phyloP scores from a whole-genome alignment of 1,140 invertebrate genomes.

The Scaptomyza hsui region DNA sequence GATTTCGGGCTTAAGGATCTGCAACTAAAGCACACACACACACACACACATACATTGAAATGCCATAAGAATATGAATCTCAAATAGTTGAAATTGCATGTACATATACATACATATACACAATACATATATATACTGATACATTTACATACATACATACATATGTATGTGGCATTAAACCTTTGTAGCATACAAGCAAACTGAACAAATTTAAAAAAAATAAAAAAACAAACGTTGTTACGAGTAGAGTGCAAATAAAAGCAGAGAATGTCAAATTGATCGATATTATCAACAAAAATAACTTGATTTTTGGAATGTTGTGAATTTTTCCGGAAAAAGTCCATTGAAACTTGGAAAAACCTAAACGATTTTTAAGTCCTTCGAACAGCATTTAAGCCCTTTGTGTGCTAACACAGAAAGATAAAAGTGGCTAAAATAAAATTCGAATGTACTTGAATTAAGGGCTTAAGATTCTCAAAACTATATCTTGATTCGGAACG shows the following conservation, averaged over 20 bases:
- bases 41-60: background rate
- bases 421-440: too few relatives aligned
- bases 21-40: background rate
- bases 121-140: constrained; percentile 3
- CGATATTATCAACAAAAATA: constrained; percentile 4
- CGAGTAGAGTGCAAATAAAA: constrained; percentile 51
- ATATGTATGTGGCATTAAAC: constrained; percentile 16
- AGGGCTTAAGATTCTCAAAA: too few relatives aligned
- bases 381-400: too few relatives aligned
- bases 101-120: constrained; percentile 22
- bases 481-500: too few relatives aligned
- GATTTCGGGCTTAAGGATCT: constrained; percentile 28
- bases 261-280: constrained; percentile 33
- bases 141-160: constrained; percentile 19
- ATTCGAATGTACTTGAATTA: too few relatives aligned
- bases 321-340: too few relatives aligned
- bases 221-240: constrained; percentile 17
- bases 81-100: constrained; percentile 24
- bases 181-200: constrained; percentile 18
- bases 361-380: too few relatives aligned
- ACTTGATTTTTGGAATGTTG: background rate
- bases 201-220: constrained; percentile 42
- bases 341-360: too few relatives aligned
- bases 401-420: too few relatives aligned
- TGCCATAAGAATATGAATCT: constrained; percentile 3